Evolutionary conservation across 2,888 invertebrate genomes (phyloP), one percentile per base, ranked within the genome.

Genomic region (Lasiommata megera): DNA sequence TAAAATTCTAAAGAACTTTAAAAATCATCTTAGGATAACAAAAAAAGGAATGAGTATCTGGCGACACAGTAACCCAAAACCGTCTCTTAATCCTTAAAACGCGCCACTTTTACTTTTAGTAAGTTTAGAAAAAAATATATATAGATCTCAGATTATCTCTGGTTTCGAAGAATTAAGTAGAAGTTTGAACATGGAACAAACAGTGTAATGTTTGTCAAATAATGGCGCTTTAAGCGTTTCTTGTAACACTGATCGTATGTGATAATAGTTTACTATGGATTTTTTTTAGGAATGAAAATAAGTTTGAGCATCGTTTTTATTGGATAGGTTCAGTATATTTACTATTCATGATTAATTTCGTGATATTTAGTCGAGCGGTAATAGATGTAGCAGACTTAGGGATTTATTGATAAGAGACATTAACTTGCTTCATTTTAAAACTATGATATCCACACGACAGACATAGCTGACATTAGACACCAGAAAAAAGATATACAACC

Each of bases 211-310:
- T 79, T 80, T 74, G 78, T 66, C 72, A 72, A 78, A 80, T 78
- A 80, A 77, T 79, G 73, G 70, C 77, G 63, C 71, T 68, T 65
- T 74, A 77, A 80, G 81, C 79, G 81, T 80, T 77, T 74, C 71
- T 72, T 58, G 74, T 68, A 71, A 80, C 81, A 77, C 81, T 71
- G 79, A 80, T 81, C 56, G 58, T 60, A 65, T 64, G 61, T 66
- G 74, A 77, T 76, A 74, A 70, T 69, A 61, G 64, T 63, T 66
- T 58, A 55, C 29, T n/a, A 23, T 18, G 9, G 53, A 29, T 36
- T 56, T 28, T 8, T 12, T n/a, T n/a, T 44, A n/a, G 9, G 28
- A 28, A 44, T 28, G 1, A 29, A 7, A 12, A 14, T 8, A 28
- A 16, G 28, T 16, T 16, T 6, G 46, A 46, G 11, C 1, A 1